A percentile compares a stretch with the other conserved stretches of the same genome.
Conservation (phyloP, 2,797 vertebrate genomes). For the Onychomys torridus region DNA sequence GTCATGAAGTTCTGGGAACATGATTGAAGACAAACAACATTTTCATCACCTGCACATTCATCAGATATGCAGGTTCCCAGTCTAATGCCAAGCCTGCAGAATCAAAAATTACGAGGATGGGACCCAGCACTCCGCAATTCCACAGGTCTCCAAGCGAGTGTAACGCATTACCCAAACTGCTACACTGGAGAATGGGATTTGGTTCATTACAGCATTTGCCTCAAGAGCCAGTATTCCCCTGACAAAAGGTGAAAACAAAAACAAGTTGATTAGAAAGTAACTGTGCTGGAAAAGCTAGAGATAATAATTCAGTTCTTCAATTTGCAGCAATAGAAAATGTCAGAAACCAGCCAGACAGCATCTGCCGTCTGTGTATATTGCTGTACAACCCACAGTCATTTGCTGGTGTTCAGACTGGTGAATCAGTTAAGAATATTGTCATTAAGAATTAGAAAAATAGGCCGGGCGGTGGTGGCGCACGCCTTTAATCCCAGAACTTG, state of each 20-base stretch:
- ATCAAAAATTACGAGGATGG: neutral
- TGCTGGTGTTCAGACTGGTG: constrained; percentile 54
- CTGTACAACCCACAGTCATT: constrained; percentile 33
- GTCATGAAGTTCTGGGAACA: neutral
- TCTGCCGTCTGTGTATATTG: neutral
- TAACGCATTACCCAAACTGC: neutral
- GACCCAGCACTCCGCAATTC: neutral
- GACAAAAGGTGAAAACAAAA: constrained; percentile 58
- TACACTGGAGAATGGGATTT: neutral
- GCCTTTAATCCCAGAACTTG: too few species aligned
- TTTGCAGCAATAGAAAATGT: constrained; percentile 12
- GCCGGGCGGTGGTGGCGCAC: too few species aligned
- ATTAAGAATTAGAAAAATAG: constrained; percentile 59
- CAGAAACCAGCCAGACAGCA: constrained; percentile 18
- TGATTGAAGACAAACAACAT: neutral
- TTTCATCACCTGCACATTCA: neutral
- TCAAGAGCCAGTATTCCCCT: neutral
- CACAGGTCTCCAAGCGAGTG: constrained; percentile 32
- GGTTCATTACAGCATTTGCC: neutral
- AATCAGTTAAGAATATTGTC: constrained; percentile 57
- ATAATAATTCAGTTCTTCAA: constrained; percentile 48
- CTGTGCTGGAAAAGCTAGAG: constrained; percentile 11
- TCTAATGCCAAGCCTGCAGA: neutral
- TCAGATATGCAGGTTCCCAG: neutral
- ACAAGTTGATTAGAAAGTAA: constrained; percentile 55